Conservation (phyloP, 2,888 invertebrate genomes). For the Eupithecia subumbrata region DNA sequence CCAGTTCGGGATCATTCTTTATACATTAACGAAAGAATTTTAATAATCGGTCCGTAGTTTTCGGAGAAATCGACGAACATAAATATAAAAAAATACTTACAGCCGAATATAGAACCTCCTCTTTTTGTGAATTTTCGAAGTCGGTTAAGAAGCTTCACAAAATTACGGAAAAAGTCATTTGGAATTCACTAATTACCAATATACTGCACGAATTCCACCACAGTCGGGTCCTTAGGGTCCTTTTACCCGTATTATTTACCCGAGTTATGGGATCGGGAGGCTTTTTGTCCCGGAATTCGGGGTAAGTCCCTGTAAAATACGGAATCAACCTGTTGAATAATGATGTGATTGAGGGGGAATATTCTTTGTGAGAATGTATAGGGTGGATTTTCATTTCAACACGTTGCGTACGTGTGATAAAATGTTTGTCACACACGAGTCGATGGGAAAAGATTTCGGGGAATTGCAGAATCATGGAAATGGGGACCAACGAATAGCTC, state of each 20-base stretch:
- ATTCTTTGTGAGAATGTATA: conserved; percentile 7
- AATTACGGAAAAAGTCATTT: background rate
- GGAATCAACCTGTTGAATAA: conserved; percentile 32
- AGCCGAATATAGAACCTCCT: no score
- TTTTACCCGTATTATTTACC: conserved; percentile 24
- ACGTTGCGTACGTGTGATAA: background rate
- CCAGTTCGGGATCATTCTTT: no score
- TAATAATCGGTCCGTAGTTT: no score
- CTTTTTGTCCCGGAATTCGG: conserved; percentile 29
- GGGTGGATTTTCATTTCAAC: conserved; percentile 10
- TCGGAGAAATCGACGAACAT: no score
- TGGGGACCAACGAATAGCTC: background rate
- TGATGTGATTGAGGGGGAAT: conserved; percentile 22
- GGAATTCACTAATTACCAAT: conserved; percentile 42
- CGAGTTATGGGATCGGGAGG: conserved; percentile 18
- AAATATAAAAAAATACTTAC: no score
- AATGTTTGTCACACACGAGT: background rate
- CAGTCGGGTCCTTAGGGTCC: conserved; percentile 2
- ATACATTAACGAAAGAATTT: no score
- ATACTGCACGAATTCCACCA: conserved; percentile 7
- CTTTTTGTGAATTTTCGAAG: no score
- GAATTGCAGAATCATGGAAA: background rate
- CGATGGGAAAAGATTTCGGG: background rate
- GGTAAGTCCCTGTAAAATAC: conserved; percentile 30
- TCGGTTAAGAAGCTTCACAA: background rate